phyloP scores from a whole-genome alignment of 1,140 invertebrate genomes.

The Ceratina australensis region DNA sequence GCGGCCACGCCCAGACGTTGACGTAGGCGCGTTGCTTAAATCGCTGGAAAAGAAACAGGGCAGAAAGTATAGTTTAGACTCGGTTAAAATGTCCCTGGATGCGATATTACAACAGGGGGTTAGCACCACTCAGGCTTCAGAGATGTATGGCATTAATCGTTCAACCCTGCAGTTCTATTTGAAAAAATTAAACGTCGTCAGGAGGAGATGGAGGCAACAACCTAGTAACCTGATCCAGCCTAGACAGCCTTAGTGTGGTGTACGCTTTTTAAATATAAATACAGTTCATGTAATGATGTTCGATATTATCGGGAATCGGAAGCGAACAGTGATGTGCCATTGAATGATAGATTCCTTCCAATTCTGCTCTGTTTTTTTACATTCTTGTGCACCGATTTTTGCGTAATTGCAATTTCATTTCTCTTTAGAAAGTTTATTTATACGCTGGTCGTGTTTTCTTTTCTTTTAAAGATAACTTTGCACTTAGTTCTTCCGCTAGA shows the following conservation, averaged over 20 bases:
- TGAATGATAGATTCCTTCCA: neutral
- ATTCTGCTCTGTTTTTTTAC: constrained; percentile 14
- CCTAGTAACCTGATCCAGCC: constrained; percentile 56
- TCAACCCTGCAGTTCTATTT: constrained; percentile 81
- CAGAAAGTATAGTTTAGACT: constrained; percentile 80
- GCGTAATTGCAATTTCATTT: neutral
- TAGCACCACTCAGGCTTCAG: constrained; percentile 80
- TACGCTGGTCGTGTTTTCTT: neutral
- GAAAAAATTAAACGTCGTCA: constrained; percentile 81
- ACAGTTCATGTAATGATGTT: constrained; percentile 23
- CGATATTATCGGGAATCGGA: constrained; percentile 14
- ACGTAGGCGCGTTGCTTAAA: constrained; percentile 76
- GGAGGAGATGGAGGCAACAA: constrained; percentile 72
- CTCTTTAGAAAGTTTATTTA: neutral
- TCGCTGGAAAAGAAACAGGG: constrained; percentile 77
- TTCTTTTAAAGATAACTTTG: neutral
- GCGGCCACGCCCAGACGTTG: constrained; percentile 70
- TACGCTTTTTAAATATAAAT: constrained; percentile 15
- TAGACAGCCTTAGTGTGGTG: constrained; percentile 55
- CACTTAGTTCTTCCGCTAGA: neutral
- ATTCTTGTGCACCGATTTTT: neutral
- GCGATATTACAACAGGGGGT: constrained; percentile 80
- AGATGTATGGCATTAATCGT: constrained; percentile 81
- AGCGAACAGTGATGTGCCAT: neutral
- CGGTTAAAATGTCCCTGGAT: constrained; percentile 79